Evolutionary conservation across 2,113 vertebrate genomes (phyloP).

Genomic region (Reinhardtius hippoglossoides): DNA sequence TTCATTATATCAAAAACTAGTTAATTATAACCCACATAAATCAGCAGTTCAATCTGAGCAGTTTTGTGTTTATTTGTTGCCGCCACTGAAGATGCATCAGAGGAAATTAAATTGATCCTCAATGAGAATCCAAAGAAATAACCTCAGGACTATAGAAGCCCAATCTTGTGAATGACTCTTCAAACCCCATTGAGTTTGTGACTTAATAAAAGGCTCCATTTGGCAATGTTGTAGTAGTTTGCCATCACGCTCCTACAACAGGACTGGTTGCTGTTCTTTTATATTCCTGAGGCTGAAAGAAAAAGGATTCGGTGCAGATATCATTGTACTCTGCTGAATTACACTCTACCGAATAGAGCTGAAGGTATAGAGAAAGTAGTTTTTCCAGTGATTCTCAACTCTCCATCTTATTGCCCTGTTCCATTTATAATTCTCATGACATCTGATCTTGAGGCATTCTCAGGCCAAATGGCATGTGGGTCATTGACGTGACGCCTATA

Average conservation of each 20-base stretch:
- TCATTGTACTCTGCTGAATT: neutral
- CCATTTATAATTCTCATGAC: neutral
- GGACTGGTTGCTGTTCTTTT: neutral
- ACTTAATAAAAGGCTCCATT: constrained; percentile 45
- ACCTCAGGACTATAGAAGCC: neutral
- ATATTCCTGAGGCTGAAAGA: constrained; percentile 4
- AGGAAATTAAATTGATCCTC: neutral
- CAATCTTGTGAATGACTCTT: constrained; percentile 39
- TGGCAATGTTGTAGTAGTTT: constrained; percentile 14
- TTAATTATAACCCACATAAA: neutral
- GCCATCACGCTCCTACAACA: neutral
- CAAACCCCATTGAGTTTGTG: constrained; percentile 11
- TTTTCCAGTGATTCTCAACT: neutral
- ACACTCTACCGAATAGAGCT: neutral
- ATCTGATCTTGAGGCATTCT: neutral
- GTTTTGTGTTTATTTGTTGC: neutral
- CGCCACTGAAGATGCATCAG: neutral
- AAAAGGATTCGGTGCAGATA: neutral
- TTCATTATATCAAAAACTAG: constrained; percentile 1
- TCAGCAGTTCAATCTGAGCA: neutral
- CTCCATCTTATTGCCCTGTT: neutral
- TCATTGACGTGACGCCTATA: too few relatives aligned
- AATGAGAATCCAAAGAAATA: neutral
- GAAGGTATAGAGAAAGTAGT: neutral
- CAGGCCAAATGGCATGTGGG: too few relatives aligned